Evolutionary conservation across 2,113 vertebrate species (phyloP), one percentile per base, ranked within the genome.

Genomic region (Heptranchias perlo): DNA sequence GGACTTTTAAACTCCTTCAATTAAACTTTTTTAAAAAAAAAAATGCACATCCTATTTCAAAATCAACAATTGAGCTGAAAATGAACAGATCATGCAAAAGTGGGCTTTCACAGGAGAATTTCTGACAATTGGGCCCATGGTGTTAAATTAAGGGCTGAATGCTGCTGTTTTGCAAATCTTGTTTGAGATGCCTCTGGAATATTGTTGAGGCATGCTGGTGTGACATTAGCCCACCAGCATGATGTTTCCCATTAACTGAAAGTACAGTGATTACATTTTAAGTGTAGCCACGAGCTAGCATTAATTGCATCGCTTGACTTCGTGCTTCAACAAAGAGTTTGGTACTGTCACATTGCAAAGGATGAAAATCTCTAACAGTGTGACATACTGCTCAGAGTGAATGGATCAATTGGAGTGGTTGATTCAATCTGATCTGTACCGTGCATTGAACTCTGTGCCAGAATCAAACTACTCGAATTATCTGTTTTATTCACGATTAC

Each of bases 291-390:
- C 39, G 25, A 49, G 94, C 94, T 16, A 44, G 39, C 94, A 95
- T 69, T 95, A 95, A 95, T 95, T 95, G 69, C 65, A 69, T 95
- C 31, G 44, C 44, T 95, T 62, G 64, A 49, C 52, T 95, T 31
- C 61, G 52, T 69, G 94, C 94, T 69, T 35, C 47, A 95, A 65
- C 21, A 47, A 94, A 65, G 62, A 39, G 16, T 10, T 44, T 65
- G n/a, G 39, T 94, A 44, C 61, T 25, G 62, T 44, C 92, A 65
- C 14, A 65, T 28, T 67, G 62, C 62, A 64, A 94, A 94, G 39
- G 21, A 91, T 58, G 16, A 35, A 91, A 91, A 28, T 91, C 87
- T 52, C 31, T 3, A 58, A 16, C 52, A 91, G 87, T 91, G 39
- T 47, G 39, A 44, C 78, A 82, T 5, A 4, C 16, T 44, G 44